A percentile compares a stretch with the other conserved stretches of the same genome.
phyloP scores from a whole-genome alignment of 2,113 vertebrate species.

The Bungarus multicinctus region DNA sequence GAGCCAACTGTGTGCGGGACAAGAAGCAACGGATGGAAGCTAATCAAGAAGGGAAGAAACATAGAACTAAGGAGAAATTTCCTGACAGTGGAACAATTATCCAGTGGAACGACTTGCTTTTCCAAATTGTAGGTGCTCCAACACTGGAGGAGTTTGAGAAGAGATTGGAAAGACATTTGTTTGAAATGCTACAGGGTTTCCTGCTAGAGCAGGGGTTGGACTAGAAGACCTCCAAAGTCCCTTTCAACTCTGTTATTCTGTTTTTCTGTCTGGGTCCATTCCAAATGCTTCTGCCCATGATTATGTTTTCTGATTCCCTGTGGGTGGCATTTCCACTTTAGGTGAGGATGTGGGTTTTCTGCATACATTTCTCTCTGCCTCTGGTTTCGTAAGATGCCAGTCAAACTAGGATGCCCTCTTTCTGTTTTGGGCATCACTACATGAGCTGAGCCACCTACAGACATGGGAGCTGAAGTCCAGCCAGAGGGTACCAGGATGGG shows the following conservation, averaged over 20 bases:
- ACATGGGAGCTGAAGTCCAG: neutral
- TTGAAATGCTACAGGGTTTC: neutral
- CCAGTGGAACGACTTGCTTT: too few species aligned
- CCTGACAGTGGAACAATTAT: too few species aligned
- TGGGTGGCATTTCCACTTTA: neutral
- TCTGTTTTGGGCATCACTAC: neutral
- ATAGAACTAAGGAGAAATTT: too few species aligned
- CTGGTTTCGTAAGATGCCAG: neutral
- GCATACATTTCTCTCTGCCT: neutral
- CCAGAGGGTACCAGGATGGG: neutral
- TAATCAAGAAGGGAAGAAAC: too few species aligned
- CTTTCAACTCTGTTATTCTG: too few species aligned
- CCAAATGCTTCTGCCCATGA: neutral
- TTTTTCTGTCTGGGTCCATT: neutral
- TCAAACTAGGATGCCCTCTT: neutral
- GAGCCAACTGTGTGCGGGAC: too few species aligned
- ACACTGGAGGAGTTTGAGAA: too few species aligned
- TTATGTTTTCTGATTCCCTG: neutral
- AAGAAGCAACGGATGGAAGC: too few species aligned
- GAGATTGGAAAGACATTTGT: too few species aligned
- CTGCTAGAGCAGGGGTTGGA: neutral
- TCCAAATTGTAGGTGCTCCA: too few species aligned
- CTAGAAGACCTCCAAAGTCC: neutral
- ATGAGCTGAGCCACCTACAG: neutral
- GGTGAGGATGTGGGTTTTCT: neutral